These are phyloP conservation scores for Triplophysa bombifrons DNA, from an alignment of 2,797 vertebrate species.

Conservation along the genomic window DNA sequence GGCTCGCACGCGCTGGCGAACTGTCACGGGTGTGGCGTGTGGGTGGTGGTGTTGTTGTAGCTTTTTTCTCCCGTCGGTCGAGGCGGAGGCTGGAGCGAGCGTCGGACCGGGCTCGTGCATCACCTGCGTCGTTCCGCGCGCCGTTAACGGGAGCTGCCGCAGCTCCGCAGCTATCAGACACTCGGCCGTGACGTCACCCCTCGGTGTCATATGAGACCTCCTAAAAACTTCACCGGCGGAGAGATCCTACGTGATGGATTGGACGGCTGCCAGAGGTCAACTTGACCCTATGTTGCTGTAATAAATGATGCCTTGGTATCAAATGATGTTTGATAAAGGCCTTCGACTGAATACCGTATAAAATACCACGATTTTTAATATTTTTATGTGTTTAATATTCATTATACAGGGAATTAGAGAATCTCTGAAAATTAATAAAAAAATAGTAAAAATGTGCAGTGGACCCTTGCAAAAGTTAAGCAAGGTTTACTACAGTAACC, in stretches of 20 bases:
- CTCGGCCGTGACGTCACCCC: conserved; percentile 50
- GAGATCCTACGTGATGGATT: neutral
- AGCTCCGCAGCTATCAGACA: conserved; percentile 42
- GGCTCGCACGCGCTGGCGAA: neutral
- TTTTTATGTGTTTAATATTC: too few species aligned
- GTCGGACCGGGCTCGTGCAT: conserved; percentile 53
- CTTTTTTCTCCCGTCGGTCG: neutral
- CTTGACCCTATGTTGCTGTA: neutral
- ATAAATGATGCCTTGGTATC: neutral
- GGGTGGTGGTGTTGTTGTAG: conserved; percentile 14
- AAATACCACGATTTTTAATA: too few species aligned
- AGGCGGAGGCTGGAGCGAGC: conserved; percentile 45
- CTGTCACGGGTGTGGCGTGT: conserved; percentile 22
- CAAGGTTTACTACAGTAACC: too few species aligned
- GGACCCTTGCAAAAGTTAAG: too few species aligned
- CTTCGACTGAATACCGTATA: too few species aligned
- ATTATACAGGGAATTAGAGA: too few species aligned
- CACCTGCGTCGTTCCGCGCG: conserved; percentile 52
- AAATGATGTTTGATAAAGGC: too few species aligned
- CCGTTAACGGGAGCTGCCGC: conserved; percentile 46
- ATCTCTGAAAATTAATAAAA: too few species aligned
- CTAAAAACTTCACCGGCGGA: neutral
- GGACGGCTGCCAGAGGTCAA: neutral
- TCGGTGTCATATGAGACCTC: conserved; percentile 34
- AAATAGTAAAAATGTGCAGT: too few species aligned